phyloP scores from a whole-genome alignment of 2,888 invertebrate genomes.

The Leptopterna dolabrata region DNA sequence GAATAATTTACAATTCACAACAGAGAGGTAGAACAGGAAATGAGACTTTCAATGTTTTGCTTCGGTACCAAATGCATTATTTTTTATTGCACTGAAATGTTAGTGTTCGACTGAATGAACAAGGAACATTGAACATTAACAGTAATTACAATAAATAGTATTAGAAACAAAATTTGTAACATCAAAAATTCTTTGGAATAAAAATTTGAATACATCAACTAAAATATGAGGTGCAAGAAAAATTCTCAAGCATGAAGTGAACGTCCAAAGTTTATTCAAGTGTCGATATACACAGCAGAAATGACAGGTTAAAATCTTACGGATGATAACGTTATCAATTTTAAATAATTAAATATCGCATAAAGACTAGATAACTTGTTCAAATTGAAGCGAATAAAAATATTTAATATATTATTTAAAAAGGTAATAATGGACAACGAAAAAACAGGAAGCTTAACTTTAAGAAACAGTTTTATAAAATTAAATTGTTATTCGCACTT shows the following conservation, averaged over 20 bases:
- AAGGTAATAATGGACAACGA: background rate
- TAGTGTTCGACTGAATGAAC: background rate
- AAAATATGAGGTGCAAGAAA: background rate
- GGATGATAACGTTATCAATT: no score
- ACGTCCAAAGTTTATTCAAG: background rate
- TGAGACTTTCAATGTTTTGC: no score
- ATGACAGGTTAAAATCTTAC: no score
- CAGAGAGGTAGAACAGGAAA: no score
- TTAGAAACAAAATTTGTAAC: background rate
- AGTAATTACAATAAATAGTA: background rate
- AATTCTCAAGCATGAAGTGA: background rate
- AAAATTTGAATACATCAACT: background rate
- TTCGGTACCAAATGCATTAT: no score
- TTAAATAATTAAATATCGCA: background rate
- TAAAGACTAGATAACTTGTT: constrained; percentile 3
- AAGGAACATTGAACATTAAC: background rate
- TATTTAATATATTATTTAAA: background rate
- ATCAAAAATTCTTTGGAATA: background rate
- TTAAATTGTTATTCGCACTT: no score
- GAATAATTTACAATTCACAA: no score
- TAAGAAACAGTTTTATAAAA: background rate
- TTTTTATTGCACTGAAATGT: no score
- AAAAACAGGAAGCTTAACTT: background rate
- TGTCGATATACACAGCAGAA: no score
- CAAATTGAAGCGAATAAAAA: background rate